These are phyloP conservation scores for Agelastica alni DNA, from an alignment of 2,888 invertebrate genomes.

Conservation along the genomic window DNA sequence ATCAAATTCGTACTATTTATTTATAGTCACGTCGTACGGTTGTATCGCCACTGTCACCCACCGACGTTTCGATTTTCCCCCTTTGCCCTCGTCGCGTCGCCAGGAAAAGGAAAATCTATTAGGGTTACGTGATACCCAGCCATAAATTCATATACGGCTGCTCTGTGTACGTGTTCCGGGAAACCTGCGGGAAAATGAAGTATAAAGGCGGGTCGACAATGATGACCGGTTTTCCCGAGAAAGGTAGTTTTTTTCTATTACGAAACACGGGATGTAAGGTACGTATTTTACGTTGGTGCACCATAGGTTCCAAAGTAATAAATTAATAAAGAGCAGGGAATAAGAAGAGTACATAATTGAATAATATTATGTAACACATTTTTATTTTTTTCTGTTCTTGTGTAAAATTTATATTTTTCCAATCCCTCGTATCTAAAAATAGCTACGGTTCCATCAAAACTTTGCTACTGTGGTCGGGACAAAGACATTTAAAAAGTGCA, in stretches of 20 bases:
- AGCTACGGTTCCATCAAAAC: too few relatives aligned
- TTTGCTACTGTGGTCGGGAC: too few relatives aligned
- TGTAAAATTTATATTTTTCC: too few relatives aligned
- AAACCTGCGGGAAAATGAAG: conserved; percentile 14
- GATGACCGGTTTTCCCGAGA: too few relatives aligned
- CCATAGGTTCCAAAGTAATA: too few relatives aligned
- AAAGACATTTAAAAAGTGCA: too few relatives aligned
- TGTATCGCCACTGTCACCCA: neutral
- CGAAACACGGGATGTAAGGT: neutral
- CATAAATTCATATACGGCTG: conserved; percentile 20
- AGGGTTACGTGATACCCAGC: conserved; percentile 16
- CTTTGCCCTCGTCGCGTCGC: neutral
- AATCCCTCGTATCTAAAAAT: too few relatives aligned
- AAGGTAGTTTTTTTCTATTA: conserved; percentile 2
- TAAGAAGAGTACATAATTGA: too few relatives aligned
- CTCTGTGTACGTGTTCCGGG: neutral
- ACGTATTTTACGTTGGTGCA: too few relatives aligned
- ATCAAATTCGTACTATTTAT: neutral
- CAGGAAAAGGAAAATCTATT: conserved; percentile 16
- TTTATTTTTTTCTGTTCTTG: too few relatives aligned
- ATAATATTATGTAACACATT: too few relatives aligned
- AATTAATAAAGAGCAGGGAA: too few relatives aligned
- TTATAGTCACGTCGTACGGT: neutral
- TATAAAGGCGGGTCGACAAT: neutral
- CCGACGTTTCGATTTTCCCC: neutral